Evolutionary conservation across 1,140 invertebrate genomes (phyloP).

Genomic region (Battus philenor): DNA sequence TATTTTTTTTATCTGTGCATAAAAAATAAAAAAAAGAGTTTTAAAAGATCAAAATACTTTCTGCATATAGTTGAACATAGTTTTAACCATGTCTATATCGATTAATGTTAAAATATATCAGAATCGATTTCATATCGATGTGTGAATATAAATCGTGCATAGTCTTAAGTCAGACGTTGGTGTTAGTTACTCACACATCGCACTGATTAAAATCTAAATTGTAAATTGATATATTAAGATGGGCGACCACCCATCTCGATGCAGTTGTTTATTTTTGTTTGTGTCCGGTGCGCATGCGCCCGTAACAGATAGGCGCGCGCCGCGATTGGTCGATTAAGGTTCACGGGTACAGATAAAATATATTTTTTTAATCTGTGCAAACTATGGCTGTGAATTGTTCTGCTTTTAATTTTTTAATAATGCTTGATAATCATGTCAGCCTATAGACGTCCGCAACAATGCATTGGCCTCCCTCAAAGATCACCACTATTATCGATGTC

Average conservation of each 20-base stretch:
- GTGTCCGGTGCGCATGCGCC: slow-evolving; percentile 22
- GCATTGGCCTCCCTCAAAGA: no score
- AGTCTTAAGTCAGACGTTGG: slow-evolving; percentile 1
- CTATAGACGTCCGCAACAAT: no score
- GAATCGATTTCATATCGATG: no score
- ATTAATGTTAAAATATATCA: no score
- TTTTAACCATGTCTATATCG: no score
- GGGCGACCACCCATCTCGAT: slow-evolving; percentile 43
- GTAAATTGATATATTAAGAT: slow-evolving; percentile 63
- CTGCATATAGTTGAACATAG: no score
- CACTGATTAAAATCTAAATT: slow-evolving; percentile 32
- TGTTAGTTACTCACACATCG: slow-evolving; percentile 16
- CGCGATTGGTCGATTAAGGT: slow-evolving; percentile 42
- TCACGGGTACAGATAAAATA: slow-evolving; percentile 19
- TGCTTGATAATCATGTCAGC: no score
- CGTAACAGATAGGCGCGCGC: slow-evolving; percentile 38
- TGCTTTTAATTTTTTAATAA: no score
- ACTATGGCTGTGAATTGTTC: neutral
- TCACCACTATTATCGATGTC: no score
- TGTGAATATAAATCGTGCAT: neutral
- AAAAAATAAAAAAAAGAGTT: no score
- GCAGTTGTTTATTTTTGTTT: slow-evolving; percentile 48
- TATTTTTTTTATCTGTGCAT: no score
- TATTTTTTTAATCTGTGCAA: slow-evolving; percentile 12
- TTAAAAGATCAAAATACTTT: no score